Base-by-base conservation (phyloP, 2,113 vertebrate genomes). In the Aphelocoma coerulescens region DNA sequence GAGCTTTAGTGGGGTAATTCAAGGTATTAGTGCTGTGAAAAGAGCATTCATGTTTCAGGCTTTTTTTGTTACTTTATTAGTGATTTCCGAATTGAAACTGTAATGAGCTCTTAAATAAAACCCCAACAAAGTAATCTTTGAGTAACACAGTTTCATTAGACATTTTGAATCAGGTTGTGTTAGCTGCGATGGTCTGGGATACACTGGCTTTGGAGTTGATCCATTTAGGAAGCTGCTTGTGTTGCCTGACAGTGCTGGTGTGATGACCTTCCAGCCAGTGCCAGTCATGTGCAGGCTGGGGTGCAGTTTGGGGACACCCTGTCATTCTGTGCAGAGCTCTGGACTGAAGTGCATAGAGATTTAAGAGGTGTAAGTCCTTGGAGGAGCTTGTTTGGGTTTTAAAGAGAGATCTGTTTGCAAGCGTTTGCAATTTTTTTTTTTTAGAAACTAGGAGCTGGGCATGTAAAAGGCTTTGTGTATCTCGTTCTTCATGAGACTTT, bases 401-500 rank as follows among this genome's bases (percentile, higher is more conserved):
- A 44, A 23, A 76, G 59, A 85, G 62, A 69, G 26, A 30, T 37
- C 52, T 51, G 41, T 84, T 88, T 61, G 35, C 33, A 43, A n/a
- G 35, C 35, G 33, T 67, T 75, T 55, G 46, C 26, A 21, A 1
- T 43, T 51, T 84, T 69, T 69, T 80, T 88, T 17, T 44, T 83
- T 74, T 37, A 27, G 68, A 69, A 81, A 13, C 22, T 14, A n/a
- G 39, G 55, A 52, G 23, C 20, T 74, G 69, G 30, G 15, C 13
- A 8, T 63, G 12, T 49, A 78, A 66, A 91, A 58, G 37, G 39
- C 18, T 74, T 71, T 67, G 59, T 66, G 46, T 68, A 11, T 54
- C 52, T 62, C 0, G 0, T 86, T 87, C 49, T 80, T 41, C 16
- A 1, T 1, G 1, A 44, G 67, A n/a, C 49, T 76, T 73, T 5